phyloP scores from a whole-genome alignment of 1,140 invertebrate genomes.

The Laupala kohalensis region DNA sequence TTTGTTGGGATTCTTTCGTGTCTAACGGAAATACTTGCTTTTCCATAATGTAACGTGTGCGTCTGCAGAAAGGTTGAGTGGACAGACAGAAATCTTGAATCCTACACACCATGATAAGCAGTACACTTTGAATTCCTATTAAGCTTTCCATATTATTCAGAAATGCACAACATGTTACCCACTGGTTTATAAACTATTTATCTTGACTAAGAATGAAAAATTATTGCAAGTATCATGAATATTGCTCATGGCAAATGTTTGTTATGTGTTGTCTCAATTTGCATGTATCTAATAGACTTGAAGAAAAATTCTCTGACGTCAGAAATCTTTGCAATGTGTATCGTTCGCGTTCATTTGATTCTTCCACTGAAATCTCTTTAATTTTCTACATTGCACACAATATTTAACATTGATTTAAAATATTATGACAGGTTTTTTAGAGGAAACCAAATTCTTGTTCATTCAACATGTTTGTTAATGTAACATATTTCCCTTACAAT shows the following conservation, averaged over 20 bases:
- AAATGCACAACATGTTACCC: not conserved
- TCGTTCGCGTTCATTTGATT: not conserved
- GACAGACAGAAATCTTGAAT: not conserved
- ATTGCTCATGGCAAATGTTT: not conserved
- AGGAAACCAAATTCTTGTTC: no score
- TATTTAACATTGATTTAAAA: no score
- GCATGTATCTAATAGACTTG: not conserved
- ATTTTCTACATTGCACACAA: not conserved
- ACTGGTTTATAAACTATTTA: not conserved
- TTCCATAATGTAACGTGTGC: not conserved
- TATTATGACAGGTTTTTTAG: no score
- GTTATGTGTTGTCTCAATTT: not conserved
- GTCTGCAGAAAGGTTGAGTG: not conserved
- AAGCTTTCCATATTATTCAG: not conserved
- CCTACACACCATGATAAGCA: not conserved
- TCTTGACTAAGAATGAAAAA: not conserved
- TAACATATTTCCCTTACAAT: no score
- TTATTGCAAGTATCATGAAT: not conserved
- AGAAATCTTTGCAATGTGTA: not conserved
- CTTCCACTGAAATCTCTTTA: not conserved
- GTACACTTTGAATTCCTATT: not conserved
- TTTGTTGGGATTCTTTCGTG: no score
- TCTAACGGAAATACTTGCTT: not conserved
- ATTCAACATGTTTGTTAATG: no score
- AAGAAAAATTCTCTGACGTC: not conserved